Percentiles rank a stretch among this genome's conserved stretches.
These are phyloP conservation scores for Agrotis ipsilon DNA, from an alignment of 2,888 invertebrate species.

Conservation along the genomic window DNA sequence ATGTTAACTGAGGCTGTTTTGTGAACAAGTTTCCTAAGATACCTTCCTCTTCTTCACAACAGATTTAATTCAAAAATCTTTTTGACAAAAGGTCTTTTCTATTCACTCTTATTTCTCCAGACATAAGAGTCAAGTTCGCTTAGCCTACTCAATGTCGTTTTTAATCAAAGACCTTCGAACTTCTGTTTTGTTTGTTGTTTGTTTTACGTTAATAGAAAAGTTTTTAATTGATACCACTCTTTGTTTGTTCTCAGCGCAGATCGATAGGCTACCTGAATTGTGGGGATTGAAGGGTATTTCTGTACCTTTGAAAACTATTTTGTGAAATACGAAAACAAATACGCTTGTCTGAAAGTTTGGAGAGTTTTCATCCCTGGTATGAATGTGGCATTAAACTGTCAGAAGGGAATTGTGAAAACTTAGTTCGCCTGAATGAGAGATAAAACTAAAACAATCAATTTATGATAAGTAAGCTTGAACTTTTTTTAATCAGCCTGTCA, in stretches of 20 bases:
- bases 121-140: constrained; percentile 74
- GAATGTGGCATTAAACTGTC: neutral
- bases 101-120: constrained; percentile 63
- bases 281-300: constrained; percentile 11
- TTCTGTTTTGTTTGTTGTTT: constrained; percentile 78
- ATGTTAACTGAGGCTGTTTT: constrained; percentile 62
- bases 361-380: neutral
- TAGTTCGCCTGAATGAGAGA: neutral
- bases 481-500: neutral
- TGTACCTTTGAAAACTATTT: constrained; percentile 16
- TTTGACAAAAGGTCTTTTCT: constrained; percentile 65
- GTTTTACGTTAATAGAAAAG: constrained; percentile 78
- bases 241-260: constrained; percentile 69
- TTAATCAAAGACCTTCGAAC: constrained; percentile 81
- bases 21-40: constrained; percentile 61
- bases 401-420: neutral
- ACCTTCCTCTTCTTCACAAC: constrained; percentile 69
- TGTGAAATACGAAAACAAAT: neutral
- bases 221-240: constrained; percentile 81
- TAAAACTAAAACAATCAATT: neutral
- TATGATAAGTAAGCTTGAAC: neutral
- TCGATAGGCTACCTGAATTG: constrained; percentile 62
- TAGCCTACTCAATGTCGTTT: constrained; percentile 71
- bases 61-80: constrained; percentile 71
- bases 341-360: neutral